phyloP scores from a whole-genome alignment of 2,888 invertebrate species.

The Sarcophaga carnaria region DNA sequence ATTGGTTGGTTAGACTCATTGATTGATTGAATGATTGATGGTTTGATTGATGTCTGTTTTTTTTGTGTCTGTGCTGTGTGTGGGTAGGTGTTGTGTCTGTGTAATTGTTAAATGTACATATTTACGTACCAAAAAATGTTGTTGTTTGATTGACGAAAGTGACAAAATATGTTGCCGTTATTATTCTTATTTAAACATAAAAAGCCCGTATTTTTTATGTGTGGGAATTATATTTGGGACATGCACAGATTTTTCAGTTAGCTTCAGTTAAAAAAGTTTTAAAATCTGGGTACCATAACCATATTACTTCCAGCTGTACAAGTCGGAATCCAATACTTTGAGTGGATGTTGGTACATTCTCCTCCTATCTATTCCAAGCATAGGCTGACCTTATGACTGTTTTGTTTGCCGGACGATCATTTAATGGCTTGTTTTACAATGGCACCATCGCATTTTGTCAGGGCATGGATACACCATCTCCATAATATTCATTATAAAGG shows the following conservation, averaged over 20 bases:
- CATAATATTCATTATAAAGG: too few relatives aligned
- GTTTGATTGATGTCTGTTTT: constrained; percentile 21
- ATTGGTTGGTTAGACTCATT: constrained; percentile 48
- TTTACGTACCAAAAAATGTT: not conserved
- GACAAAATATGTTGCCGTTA: not conserved
- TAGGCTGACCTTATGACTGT: too few relatives aligned
- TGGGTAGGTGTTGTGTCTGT: not conserved
- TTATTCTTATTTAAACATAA: not conserved
- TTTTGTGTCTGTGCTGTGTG: too few relatives aligned
- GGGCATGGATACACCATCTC: too few relatives aligned
- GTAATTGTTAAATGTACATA: constrained; percentile 1
- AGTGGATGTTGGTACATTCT: too few relatives aligned
- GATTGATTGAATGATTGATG: constrained; percentile 58
- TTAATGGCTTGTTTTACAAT: too few relatives aligned
- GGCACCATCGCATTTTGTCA: too few relatives aligned
- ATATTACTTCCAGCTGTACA: too few relatives aligned
- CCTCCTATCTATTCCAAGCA: too few relatives aligned
- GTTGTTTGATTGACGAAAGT: not conserved
- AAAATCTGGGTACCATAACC: too few relatives aligned
- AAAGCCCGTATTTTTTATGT: not conserved
- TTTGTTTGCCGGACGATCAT: too few relatives aligned
- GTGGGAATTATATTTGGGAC: not conserved
- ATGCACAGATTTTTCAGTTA: not conserved
- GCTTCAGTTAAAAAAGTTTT: not conserved
- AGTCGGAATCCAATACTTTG: too few relatives aligned